Base-by-base conservation (phyloP, 2,888 invertebrate genomes). In the Nesidiocoris tenuis region DNA sequence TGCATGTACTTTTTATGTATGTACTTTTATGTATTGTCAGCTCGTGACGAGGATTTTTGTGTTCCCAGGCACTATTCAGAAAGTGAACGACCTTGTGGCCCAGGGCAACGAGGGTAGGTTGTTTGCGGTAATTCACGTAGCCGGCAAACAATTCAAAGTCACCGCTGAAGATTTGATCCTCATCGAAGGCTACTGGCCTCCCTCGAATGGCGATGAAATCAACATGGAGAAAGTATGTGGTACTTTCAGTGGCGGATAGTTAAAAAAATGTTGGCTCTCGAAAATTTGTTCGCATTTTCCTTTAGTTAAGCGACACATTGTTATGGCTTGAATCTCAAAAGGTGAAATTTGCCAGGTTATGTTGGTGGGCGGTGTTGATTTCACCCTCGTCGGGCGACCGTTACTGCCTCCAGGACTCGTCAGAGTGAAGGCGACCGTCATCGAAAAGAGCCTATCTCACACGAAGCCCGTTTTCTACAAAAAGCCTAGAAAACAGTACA, bases 81-180 rank as follows among this genome's bases (percentile, higher is more conserved):
- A 88, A 78, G 89, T 92, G 57, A 91, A 92, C 81, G 84, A 85
- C 68, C 86, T 90, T 79, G 85, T 91, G 22, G 84, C 85, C 79
- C 84, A 86, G 16, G 84, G 86, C 56, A 82, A 81, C 25, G 84
- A 86, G 12, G 89, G 90, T 2, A 85, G 92, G 56, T 85, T 90
- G 78, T 96, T 95, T 84, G 95, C 95, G 0, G 88, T 95, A 0
- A 87, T 96, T 0, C 91, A 94, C 81, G 80, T 95, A 18, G 86
- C 90, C 77, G 94, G 94, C 12, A 93, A 91, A 83, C 95, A 95
- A 82, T 93, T 90, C 84, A 91, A 94, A 84, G 87, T 96, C 0
- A 94, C 94, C 0, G 87, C 90, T 76, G 94, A 92, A n/a, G 96
- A 96, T 84, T 85, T 95, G 1, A 87, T 96, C 24, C 86, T 94